A percentile compares a stretch with the other conserved stretches of the same genome.
These are phyloP conservation scores for Vulpes ferrilata DNA, from an alignment of 2,113 vertebrate species.

Conservation along the genomic window DNA sequence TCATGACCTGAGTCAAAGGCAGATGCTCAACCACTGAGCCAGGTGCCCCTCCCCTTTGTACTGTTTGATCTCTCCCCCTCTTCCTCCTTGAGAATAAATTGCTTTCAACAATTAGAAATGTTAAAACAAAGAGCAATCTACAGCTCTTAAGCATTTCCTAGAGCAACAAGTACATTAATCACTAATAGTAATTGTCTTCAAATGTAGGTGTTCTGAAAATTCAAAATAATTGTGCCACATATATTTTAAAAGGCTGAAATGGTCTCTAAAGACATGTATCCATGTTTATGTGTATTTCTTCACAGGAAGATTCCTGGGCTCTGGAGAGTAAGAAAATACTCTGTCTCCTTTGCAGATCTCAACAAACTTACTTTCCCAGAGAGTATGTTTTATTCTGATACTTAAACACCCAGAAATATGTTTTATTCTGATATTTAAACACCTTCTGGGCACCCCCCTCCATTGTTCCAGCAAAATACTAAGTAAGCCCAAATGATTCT, in stretches of 20 bases:
- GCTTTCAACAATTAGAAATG: constrained; percentile 51
- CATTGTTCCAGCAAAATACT: background rate
- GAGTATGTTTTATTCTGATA: background rate
- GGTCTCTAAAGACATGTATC: background rate
- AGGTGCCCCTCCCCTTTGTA: background rate
- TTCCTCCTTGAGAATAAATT: background rate
- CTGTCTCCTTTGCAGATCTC: background rate
- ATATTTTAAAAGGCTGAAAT: background rate
- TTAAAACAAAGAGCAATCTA: constrained; percentile 44
- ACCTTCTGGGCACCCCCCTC: rapidly evolving
- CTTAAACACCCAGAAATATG: background rate
- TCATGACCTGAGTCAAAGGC: too few relatives aligned
- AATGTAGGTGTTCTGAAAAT: constrained; percentile 30
- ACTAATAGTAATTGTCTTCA: background rate
- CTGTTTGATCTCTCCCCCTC: background rate
- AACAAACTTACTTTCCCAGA: constrained; percentile 26
- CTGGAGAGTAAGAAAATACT: background rate
- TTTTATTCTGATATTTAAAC: background rate
- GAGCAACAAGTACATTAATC: background rate
- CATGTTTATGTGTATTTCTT: background rate
- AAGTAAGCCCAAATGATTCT: background rate
- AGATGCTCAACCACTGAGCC: too few relatives aligned
- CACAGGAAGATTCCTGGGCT: background rate
- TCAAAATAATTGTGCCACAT: background rate
- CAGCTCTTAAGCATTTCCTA: background rate